Evolutionary conservation across 2,797 vertebrate species (phyloP).

Genomic region (Syngnathus acus): DNA sequence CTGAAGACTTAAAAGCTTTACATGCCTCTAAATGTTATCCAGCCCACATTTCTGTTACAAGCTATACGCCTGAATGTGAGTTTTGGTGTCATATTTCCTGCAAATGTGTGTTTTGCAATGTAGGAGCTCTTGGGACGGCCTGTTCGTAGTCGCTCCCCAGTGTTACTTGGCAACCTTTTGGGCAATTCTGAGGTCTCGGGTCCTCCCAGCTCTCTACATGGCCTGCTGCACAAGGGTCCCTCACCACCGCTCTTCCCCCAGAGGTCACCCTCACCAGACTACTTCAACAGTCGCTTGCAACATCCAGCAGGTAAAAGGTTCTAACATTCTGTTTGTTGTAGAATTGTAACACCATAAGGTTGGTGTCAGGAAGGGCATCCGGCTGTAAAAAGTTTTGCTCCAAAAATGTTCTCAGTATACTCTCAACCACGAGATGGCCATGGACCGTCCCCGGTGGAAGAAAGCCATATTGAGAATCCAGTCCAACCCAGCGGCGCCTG

Average conservation of each 20-base stretch:
- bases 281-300: slow-evolving; percentile 77
- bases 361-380: no score
- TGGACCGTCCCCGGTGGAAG: no score
- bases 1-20: not conserved
- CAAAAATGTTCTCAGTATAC: no score
- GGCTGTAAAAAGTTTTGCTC: no score
- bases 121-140: slow-evolving; percentile 85
- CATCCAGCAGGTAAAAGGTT: slow-evolving; percentile 70
- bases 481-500: no score
- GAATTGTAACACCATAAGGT: not conserved
- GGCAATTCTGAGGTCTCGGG: slow-evolving; percentile 66
- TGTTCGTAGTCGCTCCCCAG: slow-evolving; percentile 73
- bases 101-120: slow-evolving; percentile 11
- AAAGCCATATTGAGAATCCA: no score
- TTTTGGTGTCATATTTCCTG: not conserved
- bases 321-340: not conserved
- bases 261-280: slow-evolving; percentile 84
- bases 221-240: slow-evolving; percentile 77
- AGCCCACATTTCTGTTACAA: not conserved
- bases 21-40: not conserved
- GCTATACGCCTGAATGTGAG: not conserved
- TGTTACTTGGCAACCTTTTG: slow-evolving; percentile 77
- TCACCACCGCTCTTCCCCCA: slow-evolving; percentile 85
- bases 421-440: no score
- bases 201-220: slow-evolving; percentile 52